Evolutionary conservation across 1,140 invertebrate genomes (phyloP).

Genomic region (Ladona fulva): DNA sequence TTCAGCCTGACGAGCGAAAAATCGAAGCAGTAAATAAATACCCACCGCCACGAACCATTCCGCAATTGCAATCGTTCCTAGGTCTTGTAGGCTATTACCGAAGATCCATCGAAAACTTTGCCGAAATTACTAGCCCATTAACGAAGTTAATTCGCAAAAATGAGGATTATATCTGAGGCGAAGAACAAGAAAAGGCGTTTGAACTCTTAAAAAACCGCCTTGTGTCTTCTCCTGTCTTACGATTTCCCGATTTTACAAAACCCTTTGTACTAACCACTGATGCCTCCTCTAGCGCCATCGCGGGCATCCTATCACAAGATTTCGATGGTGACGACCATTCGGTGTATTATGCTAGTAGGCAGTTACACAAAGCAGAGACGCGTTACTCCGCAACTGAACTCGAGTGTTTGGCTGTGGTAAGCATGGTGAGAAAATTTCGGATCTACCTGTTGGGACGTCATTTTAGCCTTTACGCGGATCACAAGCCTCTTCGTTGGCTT

Average conservation of each 20-base stretch:
- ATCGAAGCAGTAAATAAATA: neutral
- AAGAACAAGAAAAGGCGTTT: slow-evolving; percentile 16
- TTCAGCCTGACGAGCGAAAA: slow-evolving; percentile 16
- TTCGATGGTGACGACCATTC: slow-evolving; percentile 27
- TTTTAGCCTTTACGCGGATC: too few relatives aligned
- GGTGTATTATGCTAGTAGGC: slow-evolving; percentile 31
- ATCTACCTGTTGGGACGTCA: slow-evolving; percentile 35
- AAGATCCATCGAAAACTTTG: slow-evolving; percentile 20
- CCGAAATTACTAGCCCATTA: slow-evolving; percentile 17
- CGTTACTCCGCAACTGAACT: slow-evolving; percentile 39
- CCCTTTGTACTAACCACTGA: neutral
- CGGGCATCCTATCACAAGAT: neutral
- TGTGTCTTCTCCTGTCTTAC: neutral
- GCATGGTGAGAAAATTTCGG: slow-evolving; percentile 36
- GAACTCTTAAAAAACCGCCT: slow-evolving; percentile 12
- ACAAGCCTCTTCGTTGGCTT: too few relatives aligned
- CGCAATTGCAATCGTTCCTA: slow-evolving; percentile 16
- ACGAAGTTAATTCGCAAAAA: slow-evolving; percentile 15
- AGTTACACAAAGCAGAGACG: slow-evolving; percentile 31
- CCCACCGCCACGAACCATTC: neutral
- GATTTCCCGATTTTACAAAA: neutral
- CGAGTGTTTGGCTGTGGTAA: slow-evolving; percentile 36
- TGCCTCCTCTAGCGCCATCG: neutral
- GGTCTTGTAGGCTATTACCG: slow-evolving; percentile 19
- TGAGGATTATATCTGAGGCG: slow-evolving; percentile 14